phyloP scores from a whole-genome alignment of 1,140 invertebrate genomes.

The Artemia franciscana region DNA sequence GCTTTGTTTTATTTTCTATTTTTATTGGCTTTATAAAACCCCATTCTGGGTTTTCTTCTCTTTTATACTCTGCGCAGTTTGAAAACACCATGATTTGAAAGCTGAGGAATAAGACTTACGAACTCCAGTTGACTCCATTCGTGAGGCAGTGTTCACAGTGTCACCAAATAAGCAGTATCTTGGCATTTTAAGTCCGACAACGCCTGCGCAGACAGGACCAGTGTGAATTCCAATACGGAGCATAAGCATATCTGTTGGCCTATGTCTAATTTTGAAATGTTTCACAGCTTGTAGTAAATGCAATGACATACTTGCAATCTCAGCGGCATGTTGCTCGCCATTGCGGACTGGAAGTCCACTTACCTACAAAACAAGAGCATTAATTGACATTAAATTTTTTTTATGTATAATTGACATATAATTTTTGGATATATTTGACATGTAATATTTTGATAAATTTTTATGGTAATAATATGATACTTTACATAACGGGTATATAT shows the following conservation, averaged over 20 bases:
- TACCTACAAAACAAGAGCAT: slow-evolving; percentile 21
- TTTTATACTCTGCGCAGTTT: slow-evolving; percentile 27
- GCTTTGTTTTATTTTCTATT: slow-evolving; percentile 8
- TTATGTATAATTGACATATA: slow-evolving; percentile 11
- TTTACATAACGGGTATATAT: too few relatives aligned
- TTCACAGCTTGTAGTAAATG: slow-evolving; percentile 54
- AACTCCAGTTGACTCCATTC: slow-evolving; percentile 76
- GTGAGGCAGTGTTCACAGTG: slow-evolving; percentile 73
- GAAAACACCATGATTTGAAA: not conserved
- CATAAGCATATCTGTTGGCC: slow-evolving; percentile 54
- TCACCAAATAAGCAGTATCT: slow-evolving; percentile 72
- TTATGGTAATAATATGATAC: too few relatives aligned
- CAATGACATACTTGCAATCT: slow-evolving; percentile 80
- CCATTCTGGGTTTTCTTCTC: slow-evolving; percentile 80
- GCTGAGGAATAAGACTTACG: slow-evolving; percentile 29
- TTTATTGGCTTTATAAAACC: slow-evolving; percentile 55
- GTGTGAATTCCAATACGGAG: slow-evolving; percentile 75
- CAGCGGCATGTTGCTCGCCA: slow-evolving; percentile 59
- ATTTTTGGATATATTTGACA: not conserved
- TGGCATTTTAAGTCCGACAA: slow-evolving; percentile 73
- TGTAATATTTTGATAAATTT: too few relatives aligned
- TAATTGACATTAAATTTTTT: slow-evolving; percentile 22
- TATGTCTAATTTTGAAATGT: slow-evolving; percentile 56
- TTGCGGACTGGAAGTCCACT: slow-evolving; percentile 65
- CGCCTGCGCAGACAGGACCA: slow-evolving; percentile 70